Evolutionary conservation across 23 tunicate species (phyloP).

Genomic region (Styela clava): DNA sequence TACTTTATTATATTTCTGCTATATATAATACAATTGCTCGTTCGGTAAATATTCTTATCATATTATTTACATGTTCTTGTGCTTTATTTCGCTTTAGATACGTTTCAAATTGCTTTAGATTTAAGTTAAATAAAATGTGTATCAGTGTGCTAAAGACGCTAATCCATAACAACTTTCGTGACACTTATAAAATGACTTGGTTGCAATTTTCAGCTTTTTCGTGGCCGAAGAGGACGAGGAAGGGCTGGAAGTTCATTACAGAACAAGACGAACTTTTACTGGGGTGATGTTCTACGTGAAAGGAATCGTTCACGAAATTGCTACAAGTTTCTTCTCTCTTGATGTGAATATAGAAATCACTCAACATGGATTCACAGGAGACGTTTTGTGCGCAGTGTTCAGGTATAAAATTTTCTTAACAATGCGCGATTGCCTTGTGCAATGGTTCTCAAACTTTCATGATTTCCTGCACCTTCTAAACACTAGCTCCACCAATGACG

Average conservation of each 20-base stretch:
- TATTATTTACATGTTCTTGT: too few species aligned
- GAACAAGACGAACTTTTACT: constrained; percentile 46
- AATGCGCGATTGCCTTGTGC: not conserved
- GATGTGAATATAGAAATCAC: constrained; percentile 31
- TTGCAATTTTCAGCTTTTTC: constrained; percentile 35
- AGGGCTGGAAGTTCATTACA: constrained; percentile 40
- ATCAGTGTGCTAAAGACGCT: too few species aligned
- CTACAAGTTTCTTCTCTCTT: constrained; percentile 19
- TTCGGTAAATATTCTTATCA: too few species aligned
- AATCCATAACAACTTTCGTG: too few species aligned
- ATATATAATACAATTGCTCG: too few species aligned
- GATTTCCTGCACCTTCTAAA: too few species aligned
- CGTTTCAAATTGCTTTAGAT: too few species aligned
- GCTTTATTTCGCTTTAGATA: too few species aligned
- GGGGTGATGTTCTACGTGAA: constrained; percentile 47
- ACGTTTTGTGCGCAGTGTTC: constrained; percentile 38
- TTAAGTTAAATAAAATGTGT: too few species aligned
- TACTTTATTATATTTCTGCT: too few species aligned
- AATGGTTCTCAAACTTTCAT: not conserved
- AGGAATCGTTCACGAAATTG: constrained; percentile 36
- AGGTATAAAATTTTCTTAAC: constrained; percentile 43
- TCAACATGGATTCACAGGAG: constrained; percentile 46
- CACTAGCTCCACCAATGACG: too few species aligned
- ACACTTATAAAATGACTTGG: too few species aligned
- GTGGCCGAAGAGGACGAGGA: constrained; percentile 33